Percentiles rank a stretch among this genome's conserved stretches.
Conservation (phyloP, 2,113 vertebrate genomes). For the cat (Felis catus) region F.catus_Fca126_mat1.0 CM031418.1:46458501-46459000, state of each 20-base stretch:
- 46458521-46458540: neutral
- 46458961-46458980: neutral
- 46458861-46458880: neutral
- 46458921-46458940: neutral
- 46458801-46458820: neutral
- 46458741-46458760: neutral
- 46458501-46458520: neutral
- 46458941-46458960: conserved; percentile 32
- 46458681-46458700: neutral
- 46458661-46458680: neutral
- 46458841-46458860: neutral
- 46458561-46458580: neutral
- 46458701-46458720: neutral
- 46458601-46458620: neutral
- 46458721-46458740: neutral
- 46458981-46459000: neutral
- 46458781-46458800: neutral
- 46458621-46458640: conserved; percentile 20
- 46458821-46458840: neutral
- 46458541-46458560: neutral
- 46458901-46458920: neutral
- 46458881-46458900: neutral
- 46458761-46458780: neutral
- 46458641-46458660: neutral
- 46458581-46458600: neutral